A percentile compares a stretch with the other conserved stretches of the same genome.
phyloP scores from a whole-genome alignment of 2,888 invertebrate genomes.

The Xylocampa areola region DNA sequence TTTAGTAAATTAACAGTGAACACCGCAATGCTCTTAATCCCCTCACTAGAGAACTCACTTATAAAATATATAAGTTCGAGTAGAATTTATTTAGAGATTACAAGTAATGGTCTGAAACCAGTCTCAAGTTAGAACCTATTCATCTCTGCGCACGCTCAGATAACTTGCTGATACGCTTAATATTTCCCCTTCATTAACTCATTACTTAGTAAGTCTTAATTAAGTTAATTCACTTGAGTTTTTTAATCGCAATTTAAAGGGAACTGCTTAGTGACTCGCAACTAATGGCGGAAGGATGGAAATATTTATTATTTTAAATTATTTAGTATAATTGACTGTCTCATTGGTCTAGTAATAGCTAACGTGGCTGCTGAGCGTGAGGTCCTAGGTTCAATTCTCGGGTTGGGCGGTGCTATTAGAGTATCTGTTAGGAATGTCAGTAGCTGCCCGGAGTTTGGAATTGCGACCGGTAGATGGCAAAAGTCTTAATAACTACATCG shows the following conservation, averaged over 20 bases:
- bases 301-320: background rate
- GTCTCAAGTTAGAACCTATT: conserved; percentile 45
- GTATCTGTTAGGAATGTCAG: no score
- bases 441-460: no score
- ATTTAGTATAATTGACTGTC: no score
- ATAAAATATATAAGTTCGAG: conserved; percentile 29
- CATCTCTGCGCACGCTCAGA: conserved; percentile 45
- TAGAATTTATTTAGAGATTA: conserved; percentile 44
- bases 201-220: conserved; percentile 54
- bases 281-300: conserved; percentile 13
- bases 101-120: conserved; percentile 43
- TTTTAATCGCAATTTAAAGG: conserved; percentile 31
- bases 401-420: no score
- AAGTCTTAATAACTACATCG: no score
- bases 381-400: no score
- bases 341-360: no score
- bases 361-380: no score
- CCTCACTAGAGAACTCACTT: conserved; percentile 18
- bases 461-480: no score
- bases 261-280: conserved; percentile 18
- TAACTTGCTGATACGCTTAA: conserved; percentile 53
- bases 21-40: conserved; percentile 4
- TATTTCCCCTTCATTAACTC: conserved; percentile 60
- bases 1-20: conserved; percentile 11
- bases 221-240: conserved; percentile 35